Evolutionary conservation across 2,888 invertebrate species (phyloP), one percentile per base, ranked within the genome.

Genomic region (Epiblema foenella): DNA sequence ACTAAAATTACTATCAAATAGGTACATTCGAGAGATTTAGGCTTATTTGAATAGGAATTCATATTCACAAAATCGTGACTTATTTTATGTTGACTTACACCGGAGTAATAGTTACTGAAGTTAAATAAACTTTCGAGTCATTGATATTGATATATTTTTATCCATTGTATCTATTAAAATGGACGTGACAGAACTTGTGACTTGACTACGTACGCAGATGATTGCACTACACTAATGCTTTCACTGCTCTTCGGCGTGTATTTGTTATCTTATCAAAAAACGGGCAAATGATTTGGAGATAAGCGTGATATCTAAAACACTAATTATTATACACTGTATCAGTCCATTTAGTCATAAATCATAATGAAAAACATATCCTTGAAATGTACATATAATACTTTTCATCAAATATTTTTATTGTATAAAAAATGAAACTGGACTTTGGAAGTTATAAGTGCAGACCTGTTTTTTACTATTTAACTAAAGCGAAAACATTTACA

Each of bases 301-400:
- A 62, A n/a, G 10, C n/a, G 46, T 49, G 12, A 49, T 15, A 49
- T 49, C 7, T 15, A 7, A 1, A 0, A 4, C 17, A 12, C 33
- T 1, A 11, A 9, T 56, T 29, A 33, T n/a, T 56, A 20, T 39
- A 15, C 15, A 15, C 63, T 33, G 12, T 42, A 18, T 51, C 33
- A 62, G 20, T 20, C 29, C 46, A 18, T 29, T 37, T 63, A 12
- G 18, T 24, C 4, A n/a, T 52, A 37, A 42, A 33, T 24, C 4
- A n/a, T 52, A 37, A 42, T 20, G 10, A 10, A 39, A 29, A 39
- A 64, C 52, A 64, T 64, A 64, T 64, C 52, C 37, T 37, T 20
- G 8, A 15, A 20, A 54, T 29, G 24, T 64, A 37, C 33, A 33
- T 33, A 33, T 18, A 39, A 24, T 5, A 63, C 7, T 4, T 49